Evolutionary conservation across 2,113 vertebrate genomes (phyloP).

Genomic region (Salvelinus fontinalis): DNA sequence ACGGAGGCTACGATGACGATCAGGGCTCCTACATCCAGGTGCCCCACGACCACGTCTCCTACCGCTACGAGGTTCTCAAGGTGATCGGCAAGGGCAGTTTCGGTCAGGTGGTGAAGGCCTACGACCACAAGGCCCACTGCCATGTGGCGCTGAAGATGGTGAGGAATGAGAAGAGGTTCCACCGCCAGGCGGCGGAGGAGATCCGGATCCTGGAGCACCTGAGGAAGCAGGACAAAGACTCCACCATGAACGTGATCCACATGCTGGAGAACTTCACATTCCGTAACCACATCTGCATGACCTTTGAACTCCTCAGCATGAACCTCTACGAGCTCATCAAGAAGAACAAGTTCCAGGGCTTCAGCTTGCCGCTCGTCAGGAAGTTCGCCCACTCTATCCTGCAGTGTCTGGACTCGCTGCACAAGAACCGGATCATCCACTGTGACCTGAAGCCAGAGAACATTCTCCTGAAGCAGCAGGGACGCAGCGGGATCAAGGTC

Average conservation of each 20-base stretch:
- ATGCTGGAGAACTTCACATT: slow-evolving; percentile 99
- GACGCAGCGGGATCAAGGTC: slow-evolving; percentile 97
- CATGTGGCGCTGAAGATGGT: slow-evolving; percentile 98
- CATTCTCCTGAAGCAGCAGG: slow-evolving; percentile 97
- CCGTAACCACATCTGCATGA: slow-evolving; percentile 99
- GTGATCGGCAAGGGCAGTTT: slow-evolving; percentile 99
- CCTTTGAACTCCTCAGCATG: slow-evolving; percentile 98
- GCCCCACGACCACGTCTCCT: slow-evolving; percentile 93
- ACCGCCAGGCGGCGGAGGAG: slow-evolving; percentile 97
- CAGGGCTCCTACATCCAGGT: slow-evolving; percentile 97
- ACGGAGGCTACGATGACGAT: slow-evolving; percentile 93
- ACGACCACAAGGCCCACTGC: slow-evolving; percentile 92
- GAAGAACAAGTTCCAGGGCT: slow-evolving; percentile 99
- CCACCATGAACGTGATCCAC: slow-evolving; percentile 97
- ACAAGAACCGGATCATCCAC: slow-evolving; percentile 98
- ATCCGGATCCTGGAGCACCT: slow-evolving; percentile 97
- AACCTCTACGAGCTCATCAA: slow-evolving; percentile 99
- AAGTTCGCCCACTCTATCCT: slow-evolving; percentile 98
- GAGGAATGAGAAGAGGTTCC: slow-evolving; percentile 97
- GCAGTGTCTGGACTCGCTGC: slow-evolving; percentile 95
- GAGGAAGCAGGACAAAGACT: slow-evolving; percentile 96
- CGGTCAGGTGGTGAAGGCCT: slow-evolving; percentile 98
- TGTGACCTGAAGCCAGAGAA: slow-evolving; percentile 99
- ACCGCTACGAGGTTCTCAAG: slow-evolving; percentile 96
- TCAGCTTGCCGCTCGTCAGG: slow-evolving; percentile 95